A percentile compares a stretch with the other conserved stretches of the same genome.
Evolutionary conservation across 2,888 invertebrate species (phyloP).

Genomic region (Acanthococcus lagerstroemiae): DNA sequence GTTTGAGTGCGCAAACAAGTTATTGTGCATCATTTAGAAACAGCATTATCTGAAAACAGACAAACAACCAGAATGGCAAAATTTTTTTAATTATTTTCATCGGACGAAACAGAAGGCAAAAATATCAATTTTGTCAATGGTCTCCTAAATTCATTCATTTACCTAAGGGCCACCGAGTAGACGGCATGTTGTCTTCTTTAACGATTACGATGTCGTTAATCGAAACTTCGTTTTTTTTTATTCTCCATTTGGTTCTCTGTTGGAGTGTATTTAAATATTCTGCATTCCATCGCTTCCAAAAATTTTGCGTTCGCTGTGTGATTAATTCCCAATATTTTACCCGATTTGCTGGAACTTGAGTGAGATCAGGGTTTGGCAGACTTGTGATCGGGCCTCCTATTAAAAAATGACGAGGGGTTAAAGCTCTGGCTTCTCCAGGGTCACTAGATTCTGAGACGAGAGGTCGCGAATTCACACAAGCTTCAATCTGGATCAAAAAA

Average conservation of each 20-base stretch:
- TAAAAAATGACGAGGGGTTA: conserved; percentile 37
- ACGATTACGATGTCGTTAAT: not conserved
- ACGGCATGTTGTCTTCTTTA: not conserved
- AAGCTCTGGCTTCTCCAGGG: not conserved
- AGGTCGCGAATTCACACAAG: not conserved
- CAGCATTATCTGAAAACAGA: too few species aligned
- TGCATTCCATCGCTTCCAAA: not conserved
- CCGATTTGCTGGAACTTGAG: conserved; percentile 18
- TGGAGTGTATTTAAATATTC: not conserved
- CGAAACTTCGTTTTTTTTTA: not conserved
- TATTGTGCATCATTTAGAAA: too few species aligned
- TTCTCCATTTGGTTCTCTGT: conserved; percentile 25
- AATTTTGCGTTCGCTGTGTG: not conserved
- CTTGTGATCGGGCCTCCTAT: conserved; percentile 37
- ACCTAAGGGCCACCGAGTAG: not conserved
- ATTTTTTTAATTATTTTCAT: too few species aligned
- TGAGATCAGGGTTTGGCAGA: conserved; percentile 36
- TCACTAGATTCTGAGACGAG: not conserved
- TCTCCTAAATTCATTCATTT: not conserved
- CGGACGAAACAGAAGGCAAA: too few species aligned
- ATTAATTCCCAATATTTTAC: not conserved
- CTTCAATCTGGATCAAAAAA: not conserved
- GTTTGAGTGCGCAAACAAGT: too few species aligned
- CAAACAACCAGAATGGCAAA: too few species aligned
- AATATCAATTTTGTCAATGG: not conserved